These are phyloP conservation scores for Cheilosia pagana DNA, from an alignment of 2,888 invertebrate genomes.

Conservation along the genomic window DNA sequence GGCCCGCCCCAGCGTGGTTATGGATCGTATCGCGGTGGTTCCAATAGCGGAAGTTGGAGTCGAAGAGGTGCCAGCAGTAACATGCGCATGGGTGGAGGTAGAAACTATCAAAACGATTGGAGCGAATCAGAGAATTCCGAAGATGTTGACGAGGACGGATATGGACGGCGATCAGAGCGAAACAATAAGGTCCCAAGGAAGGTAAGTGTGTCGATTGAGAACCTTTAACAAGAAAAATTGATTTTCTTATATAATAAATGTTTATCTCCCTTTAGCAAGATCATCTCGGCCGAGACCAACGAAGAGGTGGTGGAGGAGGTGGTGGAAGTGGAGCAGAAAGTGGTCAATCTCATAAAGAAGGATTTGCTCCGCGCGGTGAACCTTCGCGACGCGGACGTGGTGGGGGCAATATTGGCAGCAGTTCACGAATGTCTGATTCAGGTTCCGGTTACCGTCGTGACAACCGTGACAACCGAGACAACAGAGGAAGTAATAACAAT, in stretches of 20 bases:
- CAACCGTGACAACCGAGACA: slow-evolving; percentile 72
- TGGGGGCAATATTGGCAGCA: slow-evolving; percentile 85
- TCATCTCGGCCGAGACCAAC: slow-evolving; percentile 59
- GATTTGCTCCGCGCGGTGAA: slow-evolving; percentile 94
- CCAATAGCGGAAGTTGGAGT: slow-evolving; percentile 83
- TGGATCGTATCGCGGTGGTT: slow-evolving; percentile 84
- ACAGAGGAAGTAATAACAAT: slow-evolving; percentile 83
- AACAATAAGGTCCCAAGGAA: slow-evolving; percentile 84
- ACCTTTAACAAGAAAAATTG: background rate
- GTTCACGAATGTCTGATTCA: slow-evolving; percentile 76
- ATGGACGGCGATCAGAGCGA: slow-evolving; percentile 85
- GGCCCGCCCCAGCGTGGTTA: slow-evolving; percentile 80
- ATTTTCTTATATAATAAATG: background rate
- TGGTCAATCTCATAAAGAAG: slow-evolving; percentile 84
- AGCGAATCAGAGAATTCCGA: slow-evolving; percentile 89
- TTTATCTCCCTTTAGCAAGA: slow-evolving; percentile 30
- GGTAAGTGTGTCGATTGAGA: slow-evolving; percentile 49
- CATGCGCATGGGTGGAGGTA: slow-evolving; percentile 78
- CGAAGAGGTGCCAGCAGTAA: slow-evolving; percentile 82
- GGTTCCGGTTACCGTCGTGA: slow-evolving; percentile 81
- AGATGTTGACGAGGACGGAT: slow-evolving; percentile 89
- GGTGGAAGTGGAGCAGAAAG: slow-evolving; percentile 76
- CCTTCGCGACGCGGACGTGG: slow-evolving; percentile 94
- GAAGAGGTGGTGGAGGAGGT: slow-evolving; percentile 68
- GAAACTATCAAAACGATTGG: slow-evolving; percentile 83